Conservation (phyloP, 2,888 invertebrate genomes). For the Pyrocoelia pectoralis region DNA sequence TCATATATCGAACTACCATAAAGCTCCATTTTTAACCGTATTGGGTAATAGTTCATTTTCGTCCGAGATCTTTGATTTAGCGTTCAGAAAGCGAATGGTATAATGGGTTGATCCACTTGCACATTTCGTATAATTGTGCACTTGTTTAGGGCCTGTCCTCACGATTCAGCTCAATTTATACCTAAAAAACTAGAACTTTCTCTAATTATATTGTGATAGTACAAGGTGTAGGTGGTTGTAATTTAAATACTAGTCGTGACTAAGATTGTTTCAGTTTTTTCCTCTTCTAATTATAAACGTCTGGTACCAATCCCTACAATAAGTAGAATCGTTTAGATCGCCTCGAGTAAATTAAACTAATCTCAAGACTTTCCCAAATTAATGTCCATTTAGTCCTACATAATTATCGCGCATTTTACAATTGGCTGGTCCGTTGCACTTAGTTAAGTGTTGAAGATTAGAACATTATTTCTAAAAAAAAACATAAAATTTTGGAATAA, state of each 20-base stretch:
- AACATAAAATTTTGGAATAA: no score
- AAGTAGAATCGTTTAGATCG: background rate
- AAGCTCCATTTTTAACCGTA: no score
- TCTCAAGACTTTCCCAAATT: background rate
- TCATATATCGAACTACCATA: no score
- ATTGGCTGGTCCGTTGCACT: no score
- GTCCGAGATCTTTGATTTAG: no score
- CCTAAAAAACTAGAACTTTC: constrained; percentile 20
- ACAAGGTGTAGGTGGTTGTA: constrained; percentile 15
- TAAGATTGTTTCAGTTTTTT: background rate
- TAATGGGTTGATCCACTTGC: background rate
- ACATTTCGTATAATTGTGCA: background rate
- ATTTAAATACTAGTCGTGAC: constrained; percentile 20
- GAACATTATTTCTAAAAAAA: no score
- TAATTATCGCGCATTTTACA: no score
- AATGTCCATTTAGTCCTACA: background rate
- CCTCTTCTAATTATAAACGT: background rate
- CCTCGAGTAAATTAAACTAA: no score
- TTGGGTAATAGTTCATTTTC: no score
- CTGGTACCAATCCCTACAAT: background rate
- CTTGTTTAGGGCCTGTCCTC: constrained; percentile 17
- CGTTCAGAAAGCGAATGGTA: background rate
- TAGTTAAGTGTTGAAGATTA: no score
- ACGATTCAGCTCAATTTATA: constrained; percentile 15
- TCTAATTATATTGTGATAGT: constrained; percentile 26